Percentiles rank a stretch among this genome's conserved stretches.
Conservation (phyloP, 2,888 invertebrate species). For the Caenorhabditis sp. region DNA sequence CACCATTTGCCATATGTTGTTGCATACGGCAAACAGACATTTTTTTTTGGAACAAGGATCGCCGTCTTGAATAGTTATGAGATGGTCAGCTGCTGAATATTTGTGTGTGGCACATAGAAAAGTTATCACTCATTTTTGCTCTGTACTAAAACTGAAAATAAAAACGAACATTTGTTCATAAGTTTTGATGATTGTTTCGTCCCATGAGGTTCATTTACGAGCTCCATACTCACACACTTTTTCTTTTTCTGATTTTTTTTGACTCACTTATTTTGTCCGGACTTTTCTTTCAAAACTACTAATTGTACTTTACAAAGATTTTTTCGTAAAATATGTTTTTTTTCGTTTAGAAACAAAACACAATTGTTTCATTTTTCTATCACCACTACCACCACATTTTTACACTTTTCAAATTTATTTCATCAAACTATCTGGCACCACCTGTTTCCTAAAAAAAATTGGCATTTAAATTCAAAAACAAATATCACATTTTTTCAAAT, state of each 20-base stretch:
- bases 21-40: not conserved
- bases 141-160: not conserved
- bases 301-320: too few relatives aligned
- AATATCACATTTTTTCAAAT: not conserved
- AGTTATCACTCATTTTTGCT: not conserved
- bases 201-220: conserved; percentile 44
- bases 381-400: not conserved
- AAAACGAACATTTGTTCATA: conserved; percentile 20
- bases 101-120: not conserved
- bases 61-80: not conserved
- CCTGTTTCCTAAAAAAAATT: not conserved
- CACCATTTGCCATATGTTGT: conserved; percentile 1
- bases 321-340: too few relatives aligned
- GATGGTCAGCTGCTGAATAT: not conserved
- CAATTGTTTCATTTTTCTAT: not conserved
- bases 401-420: not conserved
- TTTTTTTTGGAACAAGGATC: not conserved
- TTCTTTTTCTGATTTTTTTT: conserved; percentile 23
- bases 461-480: not conserved
- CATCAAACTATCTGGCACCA: not conserved
- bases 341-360: not conserved
- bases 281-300: not conserved
- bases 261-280: not conserved
- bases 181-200: conserved; percentile 29
- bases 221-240: conserved; percentile 37